Conservation (phyloP, 1,140 invertebrate genomes). For the Zaprionus taronus region DNA sequence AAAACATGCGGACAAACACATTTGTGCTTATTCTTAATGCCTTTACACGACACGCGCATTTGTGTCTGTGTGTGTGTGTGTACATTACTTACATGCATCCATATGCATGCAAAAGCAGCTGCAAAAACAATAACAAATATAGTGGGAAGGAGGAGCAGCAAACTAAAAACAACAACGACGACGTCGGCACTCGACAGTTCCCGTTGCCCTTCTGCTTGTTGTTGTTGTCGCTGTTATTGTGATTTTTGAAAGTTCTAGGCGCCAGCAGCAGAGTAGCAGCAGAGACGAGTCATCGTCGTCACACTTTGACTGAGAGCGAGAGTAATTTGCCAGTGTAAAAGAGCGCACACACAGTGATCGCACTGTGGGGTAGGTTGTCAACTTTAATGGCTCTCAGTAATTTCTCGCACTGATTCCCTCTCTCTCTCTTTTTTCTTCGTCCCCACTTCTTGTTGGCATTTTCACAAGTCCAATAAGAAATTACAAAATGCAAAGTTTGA, state of each 20-base stretch:
- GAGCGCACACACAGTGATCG: slow-evolving; percentile 38
- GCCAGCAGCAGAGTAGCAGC: slow-evolving; percentile 21
- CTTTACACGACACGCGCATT: slow-evolving; percentile 40
- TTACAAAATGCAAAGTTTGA: slow-evolving; percentile 17
- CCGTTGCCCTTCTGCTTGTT: no score
- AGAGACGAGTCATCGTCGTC: not conserved
- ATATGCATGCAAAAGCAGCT: slow-evolving; percentile 66
- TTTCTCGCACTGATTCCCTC: slow-evolving; percentile 28
- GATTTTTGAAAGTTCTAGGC: slow-evolving; percentile 54
- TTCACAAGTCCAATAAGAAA: slow-evolving; percentile 21
- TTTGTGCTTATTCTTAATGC: slow-evolving; percentile 22
- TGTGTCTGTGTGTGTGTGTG: no score
- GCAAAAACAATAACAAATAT: slow-evolving; percentile 70
- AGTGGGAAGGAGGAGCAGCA: slow-evolving; percentile 17
- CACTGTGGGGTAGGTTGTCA: slow-evolving; percentile 72
- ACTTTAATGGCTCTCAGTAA: slow-evolving; percentile 54
- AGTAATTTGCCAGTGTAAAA: slow-evolving; percentile 15
- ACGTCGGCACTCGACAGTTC: slow-evolving; percentile 28
- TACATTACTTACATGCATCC: slow-evolving; percentile 14
- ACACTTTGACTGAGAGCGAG: not conserved
- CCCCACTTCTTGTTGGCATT: slow-evolving; percentile 12
- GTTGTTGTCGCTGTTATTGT: slow-evolving; percentile 33
- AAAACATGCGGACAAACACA: slow-evolving; percentile 61
- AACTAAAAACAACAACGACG: slow-evolving; percentile 42
- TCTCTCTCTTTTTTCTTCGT: slow-evolving; percentile 14